A percentile compares a stretch with the other conserved stretches of the same genome.
These are phyloP conservation scores for Centrocercus urophasianus DNA, from an alignment of 2,113 vertebrate species.

Conservation along the genomic window DNA sequence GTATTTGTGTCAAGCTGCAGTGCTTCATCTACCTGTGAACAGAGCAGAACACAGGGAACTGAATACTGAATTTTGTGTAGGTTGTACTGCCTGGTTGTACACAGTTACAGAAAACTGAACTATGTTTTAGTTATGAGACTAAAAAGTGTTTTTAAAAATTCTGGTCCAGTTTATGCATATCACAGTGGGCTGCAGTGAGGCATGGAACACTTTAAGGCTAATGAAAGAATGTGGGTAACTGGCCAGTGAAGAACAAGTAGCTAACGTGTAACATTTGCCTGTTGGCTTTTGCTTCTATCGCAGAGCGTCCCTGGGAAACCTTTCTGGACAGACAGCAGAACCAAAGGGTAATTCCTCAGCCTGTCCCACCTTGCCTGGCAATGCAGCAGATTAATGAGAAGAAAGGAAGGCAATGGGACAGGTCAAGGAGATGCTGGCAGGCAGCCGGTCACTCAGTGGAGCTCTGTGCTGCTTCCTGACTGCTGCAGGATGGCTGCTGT, in stretches of 20 bases:
- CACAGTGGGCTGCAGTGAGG: neutral
- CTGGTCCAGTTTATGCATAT: neutral
- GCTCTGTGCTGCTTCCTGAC: neutral
- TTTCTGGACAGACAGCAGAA: neutral
- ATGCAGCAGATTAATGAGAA: neutral
- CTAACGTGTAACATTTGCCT: neutral
- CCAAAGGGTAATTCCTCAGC: neutral
- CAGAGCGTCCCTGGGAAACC: neutral
- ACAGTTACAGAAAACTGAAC: neutral
- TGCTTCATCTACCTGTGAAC: neutral
- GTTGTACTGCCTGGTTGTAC: neutral
- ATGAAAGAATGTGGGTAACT: neutral
- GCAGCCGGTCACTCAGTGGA: neutral
- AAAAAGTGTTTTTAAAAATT: neutral
- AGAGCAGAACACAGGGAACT: neutral
- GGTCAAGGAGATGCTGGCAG: neutral
- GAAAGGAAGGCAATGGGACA: neutral
- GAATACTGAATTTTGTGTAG: neutral
- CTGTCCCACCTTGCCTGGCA: neutral
- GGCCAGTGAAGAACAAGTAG: neutral
- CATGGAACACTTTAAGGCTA: neutral
- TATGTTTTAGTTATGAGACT: neutral
- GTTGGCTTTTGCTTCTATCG: neutral
- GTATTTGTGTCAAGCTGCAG: neutral
- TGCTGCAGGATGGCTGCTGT: neutral